Evolutionary conservation across 92 coral and sea anemone genomes (phyloP).

Genomic region (Meandrina meandrites): DNA sequence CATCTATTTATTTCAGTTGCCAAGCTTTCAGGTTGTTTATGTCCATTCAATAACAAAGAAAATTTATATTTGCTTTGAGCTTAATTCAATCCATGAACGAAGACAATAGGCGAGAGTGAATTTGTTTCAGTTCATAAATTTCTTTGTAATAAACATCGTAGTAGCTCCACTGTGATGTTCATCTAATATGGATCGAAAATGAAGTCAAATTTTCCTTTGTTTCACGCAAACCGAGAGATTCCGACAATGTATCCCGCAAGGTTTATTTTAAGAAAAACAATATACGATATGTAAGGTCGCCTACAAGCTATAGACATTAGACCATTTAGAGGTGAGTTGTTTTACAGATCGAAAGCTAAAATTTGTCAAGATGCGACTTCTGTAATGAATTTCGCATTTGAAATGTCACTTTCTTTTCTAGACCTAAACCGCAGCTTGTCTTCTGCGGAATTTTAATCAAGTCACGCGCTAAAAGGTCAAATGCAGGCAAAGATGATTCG

Average conservation of each 20-base stretch:
- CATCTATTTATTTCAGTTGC: neutral
- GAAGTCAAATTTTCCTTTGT: too few species aligned
- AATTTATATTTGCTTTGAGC: neutral
- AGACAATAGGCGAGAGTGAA: neutral
- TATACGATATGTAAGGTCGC: neutral
- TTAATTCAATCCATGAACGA: neutral
- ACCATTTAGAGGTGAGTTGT: neutral
- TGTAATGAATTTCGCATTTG: neutral
- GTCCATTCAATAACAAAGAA: neutral
- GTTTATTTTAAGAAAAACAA: too few species aligned
- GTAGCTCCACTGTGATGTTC: neutral
- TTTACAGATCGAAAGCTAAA: neutral
- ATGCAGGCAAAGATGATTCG: neutral
- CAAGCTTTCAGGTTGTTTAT: neutral
- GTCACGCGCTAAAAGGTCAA: neutral
- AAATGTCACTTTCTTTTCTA: neutral
- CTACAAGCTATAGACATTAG: neutral
- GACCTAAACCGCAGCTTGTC: neutral
- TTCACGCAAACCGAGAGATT: too few species aligned
- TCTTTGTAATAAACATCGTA: neutral
- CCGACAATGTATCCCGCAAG: too few species aligned
- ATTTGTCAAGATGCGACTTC: conserved; percentile 3
- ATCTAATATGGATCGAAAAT: neutral
- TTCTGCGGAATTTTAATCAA: neutral
- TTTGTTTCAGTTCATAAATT: neutral